Conservation (phyloP, 2,113 vertebrate species). For the Cryptomyrus ogoouensis region DNA sequence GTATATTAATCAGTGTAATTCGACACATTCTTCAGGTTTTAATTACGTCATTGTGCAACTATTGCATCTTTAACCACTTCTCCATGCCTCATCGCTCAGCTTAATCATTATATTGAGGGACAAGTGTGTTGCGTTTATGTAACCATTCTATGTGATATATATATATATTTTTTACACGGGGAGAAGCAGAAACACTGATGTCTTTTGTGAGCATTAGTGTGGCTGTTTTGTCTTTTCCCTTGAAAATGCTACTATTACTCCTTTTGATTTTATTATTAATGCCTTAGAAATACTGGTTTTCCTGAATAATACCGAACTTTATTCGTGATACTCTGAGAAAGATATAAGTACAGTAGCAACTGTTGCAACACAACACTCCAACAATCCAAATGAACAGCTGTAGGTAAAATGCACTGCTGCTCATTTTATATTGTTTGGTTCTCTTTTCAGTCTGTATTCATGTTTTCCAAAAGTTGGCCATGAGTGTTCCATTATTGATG, state of each 20-base stretch:
- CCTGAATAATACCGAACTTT: neutral
- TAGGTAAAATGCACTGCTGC: neutral
- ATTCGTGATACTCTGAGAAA: neutral
- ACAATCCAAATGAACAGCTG: neutral
- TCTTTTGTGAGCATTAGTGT: neutral
- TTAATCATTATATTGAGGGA: neutral
- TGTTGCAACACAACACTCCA: neutral
- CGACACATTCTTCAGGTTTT: neutral
- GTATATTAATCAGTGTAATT: neutral
- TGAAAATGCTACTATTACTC: neutral
- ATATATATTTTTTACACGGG: neutral
- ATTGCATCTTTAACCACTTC: neutral
- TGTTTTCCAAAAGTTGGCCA: neutral
- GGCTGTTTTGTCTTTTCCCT: neutral
- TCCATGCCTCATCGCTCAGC: neutral
- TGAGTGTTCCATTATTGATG: neutral
- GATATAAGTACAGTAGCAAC: neutral
- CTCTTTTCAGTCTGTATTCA: neutral
- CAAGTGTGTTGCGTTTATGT: neutral
- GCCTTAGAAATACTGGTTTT: neutral
- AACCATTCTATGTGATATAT: neutral
- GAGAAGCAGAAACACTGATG: neutral
- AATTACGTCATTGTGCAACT: neutral
- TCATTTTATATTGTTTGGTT: neutral
- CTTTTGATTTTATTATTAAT: neutral